Percentiles rank a stretch among this genome's conserved stretches.
Evolutionary conservation across 1,140 invertebrate species (phyloP).

Genomic region (Pinna nobilis): DNA sequence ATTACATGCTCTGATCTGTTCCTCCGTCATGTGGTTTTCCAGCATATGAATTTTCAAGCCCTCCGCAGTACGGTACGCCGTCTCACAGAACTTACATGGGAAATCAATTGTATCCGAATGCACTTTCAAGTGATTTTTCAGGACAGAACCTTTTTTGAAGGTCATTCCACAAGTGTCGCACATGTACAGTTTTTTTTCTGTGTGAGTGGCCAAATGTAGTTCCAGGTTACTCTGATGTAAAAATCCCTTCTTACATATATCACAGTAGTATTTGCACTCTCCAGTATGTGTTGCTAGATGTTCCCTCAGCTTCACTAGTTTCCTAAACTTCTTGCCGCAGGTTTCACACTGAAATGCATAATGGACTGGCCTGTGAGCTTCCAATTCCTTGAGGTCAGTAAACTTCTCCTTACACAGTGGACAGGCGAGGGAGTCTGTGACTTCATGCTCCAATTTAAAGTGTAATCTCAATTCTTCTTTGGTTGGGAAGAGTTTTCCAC

Average conservation of each 20-base stretch:
- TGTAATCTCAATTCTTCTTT: conserved; percentile 17
- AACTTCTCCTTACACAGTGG: conserved; percentile 8
- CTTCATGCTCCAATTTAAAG: conserved; percentile 9
- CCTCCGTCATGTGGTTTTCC: conserved; percentile 19
- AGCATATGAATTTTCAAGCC: conserved; percentile 21
- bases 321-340: conserved; percentile 20
- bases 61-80: conserved; percentile 10
- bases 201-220: neutral
- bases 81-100: conserved; percentile 18
- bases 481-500: conserved; percentile 18
- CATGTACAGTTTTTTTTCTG: conserved; percentile 8
- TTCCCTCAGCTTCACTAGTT: conserved; percentile 13
- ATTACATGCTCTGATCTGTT: conserved; percentile 10
- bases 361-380: conserved; percentile 13
- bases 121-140: conserved; percentile 14
- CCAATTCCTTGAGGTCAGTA: neutral
- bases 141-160: conserved; percentile 2
- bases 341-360: conserved; percentile 18
- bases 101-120: conserved; percentile 8
- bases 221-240: conserved; percentile 3
- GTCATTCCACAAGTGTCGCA: conserved; percentile 1
- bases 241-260: conserved; percentile 9
- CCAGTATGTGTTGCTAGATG: conserved; percentile 6
- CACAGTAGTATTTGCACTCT: conserved; percentile 7
- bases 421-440: conserved; percentile 3